phyloP scores from a whole-genome alignment of 2,888 invertebrate genomes.

The Orgyia antiqua region DNA sequence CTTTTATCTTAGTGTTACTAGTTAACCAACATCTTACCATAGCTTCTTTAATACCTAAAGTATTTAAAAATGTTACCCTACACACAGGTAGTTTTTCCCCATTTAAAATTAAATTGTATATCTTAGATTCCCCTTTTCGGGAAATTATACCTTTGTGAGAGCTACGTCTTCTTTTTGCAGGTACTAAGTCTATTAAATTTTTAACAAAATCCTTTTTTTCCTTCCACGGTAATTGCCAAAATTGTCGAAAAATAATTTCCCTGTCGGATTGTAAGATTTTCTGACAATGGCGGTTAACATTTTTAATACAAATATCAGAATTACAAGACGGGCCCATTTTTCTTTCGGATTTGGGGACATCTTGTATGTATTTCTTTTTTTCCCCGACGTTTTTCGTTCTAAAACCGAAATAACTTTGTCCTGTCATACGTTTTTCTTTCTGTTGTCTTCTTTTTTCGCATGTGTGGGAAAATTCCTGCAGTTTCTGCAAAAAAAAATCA shows the following conservation, averaged over 20 bases:
- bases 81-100: slow-evolving; percentile 39
- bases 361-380: slow-evolving; percentile 44
- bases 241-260: slow-evolving; percentile 36
- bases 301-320: slow-evolving; percentile 38
- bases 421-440: slow-evolving; percentile 51
- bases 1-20: slow-evolving; percentile 25
- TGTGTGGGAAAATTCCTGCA: slow-evolving; percentile 34
- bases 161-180: slow-evolving; percentile 38
- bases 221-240: slow-evolving; percentile 55
- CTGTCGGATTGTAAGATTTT: slow-evolving; percentile 33
- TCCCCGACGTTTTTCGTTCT: slow-evolving; percentile 25
- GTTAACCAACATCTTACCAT: slow-evolving; percentile 49
- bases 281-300: slow-evolving; percentile 28
- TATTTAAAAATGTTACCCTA: slow-evolving; percentile 48
- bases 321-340: slow-evolving; percentile 41
- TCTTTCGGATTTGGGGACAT: slow-evolving; percentile 46
- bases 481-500: slow-evolving; percentile 13
- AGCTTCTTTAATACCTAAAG: slow-evolving; percentile 54
- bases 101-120: slow-evolving; percentile 35
- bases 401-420: slow-evolving; percentile 52
- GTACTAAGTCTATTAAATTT: slow-evolving; percentile 37
- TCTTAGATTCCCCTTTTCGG: slow-evolving; percentile 46
- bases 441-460: slow-evolving; percentile 40
- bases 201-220: slow-evolving; percentile 42
- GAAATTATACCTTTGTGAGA: slow-evolving; percentile 35